Evolutionary conservation across 2,113 vertebrate genomes (phyloP).

Genomic region (Enhydra lutris): DNA sequence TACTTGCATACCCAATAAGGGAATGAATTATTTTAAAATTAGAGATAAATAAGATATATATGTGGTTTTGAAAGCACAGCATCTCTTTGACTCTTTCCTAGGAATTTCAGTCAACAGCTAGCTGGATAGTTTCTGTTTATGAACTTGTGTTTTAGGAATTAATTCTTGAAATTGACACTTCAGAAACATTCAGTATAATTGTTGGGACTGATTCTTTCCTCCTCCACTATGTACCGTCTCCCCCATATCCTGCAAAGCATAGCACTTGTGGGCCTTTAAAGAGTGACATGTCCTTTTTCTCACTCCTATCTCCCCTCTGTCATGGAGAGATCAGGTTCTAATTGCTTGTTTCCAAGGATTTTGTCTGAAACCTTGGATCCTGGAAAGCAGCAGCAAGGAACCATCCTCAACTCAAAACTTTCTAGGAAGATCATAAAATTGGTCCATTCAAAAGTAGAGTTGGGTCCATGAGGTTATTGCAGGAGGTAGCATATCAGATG

Average conservation of each 20-base stretch:
- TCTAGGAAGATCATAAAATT: background rate
- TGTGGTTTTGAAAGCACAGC: constrained; percentile 52
- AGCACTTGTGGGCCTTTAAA: background rate
- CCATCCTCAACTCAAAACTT: background rate
- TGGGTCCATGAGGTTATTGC: background rate
- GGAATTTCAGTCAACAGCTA: background rate
- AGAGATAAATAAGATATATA: constrained; percentile 84
- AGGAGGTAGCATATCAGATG: background rate
- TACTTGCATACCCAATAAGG: constrained; percentile 91
- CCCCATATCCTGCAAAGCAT: background rate
- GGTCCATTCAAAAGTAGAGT: background rate
- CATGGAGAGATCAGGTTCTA: background rate
- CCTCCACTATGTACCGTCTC: background rate
- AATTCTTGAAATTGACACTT: background rate
- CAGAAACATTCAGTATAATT: background rate
- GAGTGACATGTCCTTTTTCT: background rate
- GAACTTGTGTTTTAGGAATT: constrained; percentile 8
- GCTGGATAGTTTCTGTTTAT: background rate
- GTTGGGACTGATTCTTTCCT: background rate
- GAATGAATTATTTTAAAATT: constrained; percentile 93
- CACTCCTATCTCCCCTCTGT: background rate
- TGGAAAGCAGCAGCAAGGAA: background rate
- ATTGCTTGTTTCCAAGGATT: background rate
- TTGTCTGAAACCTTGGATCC: background rate
- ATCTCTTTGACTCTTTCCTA: constrained; percentile 42